Evolutionary conservation across 2,113 vertebrate genomes (phyloP).

Genomic region (Aegotheles bennettii): DNA sequence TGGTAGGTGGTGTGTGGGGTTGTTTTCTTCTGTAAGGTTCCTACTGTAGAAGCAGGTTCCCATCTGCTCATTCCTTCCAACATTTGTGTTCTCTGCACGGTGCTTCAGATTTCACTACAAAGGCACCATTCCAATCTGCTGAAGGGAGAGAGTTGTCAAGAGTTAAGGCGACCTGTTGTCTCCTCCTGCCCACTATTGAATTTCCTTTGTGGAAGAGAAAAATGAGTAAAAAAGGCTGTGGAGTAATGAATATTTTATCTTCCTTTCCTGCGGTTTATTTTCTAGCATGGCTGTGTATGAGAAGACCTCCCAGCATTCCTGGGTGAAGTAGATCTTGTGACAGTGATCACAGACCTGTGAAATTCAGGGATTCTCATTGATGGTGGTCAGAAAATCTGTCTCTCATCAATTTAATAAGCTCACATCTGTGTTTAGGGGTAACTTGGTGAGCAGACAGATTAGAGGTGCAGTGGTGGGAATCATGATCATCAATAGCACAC

Average conservation of each 20-base stretch:
- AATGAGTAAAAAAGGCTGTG: rapidly evolving
- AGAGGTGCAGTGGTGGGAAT: background rate
- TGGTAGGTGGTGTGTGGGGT: background rate
- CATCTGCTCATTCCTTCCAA: background rate
- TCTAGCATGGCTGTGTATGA: background rate
- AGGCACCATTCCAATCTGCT: background rate
- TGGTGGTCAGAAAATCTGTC: background rate
- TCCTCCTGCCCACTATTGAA: background rate
- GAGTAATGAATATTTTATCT: background rate
- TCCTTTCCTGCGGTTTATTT: background rate
- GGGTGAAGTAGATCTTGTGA: background rate
- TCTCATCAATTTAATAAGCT: background rate
- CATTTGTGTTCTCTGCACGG: background rate
- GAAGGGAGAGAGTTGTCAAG: background rate
- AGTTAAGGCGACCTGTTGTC: background rate
- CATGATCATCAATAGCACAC: background rate
- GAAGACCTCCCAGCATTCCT: background rate
- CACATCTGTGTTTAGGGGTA: background rate
- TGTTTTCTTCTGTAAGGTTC: background rate
- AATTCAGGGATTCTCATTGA: background rate
- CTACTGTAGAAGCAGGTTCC: background rate
- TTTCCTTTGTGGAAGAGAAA: background rate
- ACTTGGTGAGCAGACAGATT: background rate
- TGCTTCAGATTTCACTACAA: background rate
- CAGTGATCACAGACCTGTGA: background rate